These are phyloP conservation scores for Arrhopalites spinosus DNA, from an alignment of 2,888 invertebrate species.

Conservation along the genomic window DNA sequence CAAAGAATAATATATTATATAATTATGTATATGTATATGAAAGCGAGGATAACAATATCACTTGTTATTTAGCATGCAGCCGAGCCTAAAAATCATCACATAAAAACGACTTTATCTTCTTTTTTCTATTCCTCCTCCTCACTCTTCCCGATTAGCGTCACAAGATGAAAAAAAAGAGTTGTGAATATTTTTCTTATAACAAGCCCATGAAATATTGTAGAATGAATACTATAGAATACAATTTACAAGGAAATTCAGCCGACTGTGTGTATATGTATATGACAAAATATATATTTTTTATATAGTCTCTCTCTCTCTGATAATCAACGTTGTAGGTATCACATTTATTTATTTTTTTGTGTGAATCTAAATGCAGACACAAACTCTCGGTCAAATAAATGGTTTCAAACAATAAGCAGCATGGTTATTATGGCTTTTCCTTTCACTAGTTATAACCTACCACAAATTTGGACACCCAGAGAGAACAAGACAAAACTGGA, in stretches of 20 bases:
- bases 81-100: conserved; percentile 16
- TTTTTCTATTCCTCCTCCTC: background rate
- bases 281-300: background rate
- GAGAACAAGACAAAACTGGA: background rate
- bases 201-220: no score
- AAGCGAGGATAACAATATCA: conserved; percentile 19
- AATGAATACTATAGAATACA: background rate
- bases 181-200: no score
- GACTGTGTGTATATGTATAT: background rate
- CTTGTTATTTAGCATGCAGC: conserved; percentile 29
- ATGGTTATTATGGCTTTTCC: conserved; percentile 7
- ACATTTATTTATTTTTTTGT: no score
- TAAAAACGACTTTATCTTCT: conserved; percentile 18
- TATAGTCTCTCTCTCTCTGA: background rate
- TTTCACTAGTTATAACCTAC: conserved; percentile 24
- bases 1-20: background rate
- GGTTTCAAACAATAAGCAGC: conserved; percentile 10
- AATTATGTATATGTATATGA: no score
- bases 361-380: background rate
- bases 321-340: no score
- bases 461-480: conserved; percentile 33
- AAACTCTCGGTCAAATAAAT: conserved; percentile 20
- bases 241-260: conserved; percentile 8
- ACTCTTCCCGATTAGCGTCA: background rate
- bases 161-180: background rate